Evolutionary conservation across 2,113 vertebrate species (phyloP).

Genomic region (Tragelaphus imberbis): DNA sequence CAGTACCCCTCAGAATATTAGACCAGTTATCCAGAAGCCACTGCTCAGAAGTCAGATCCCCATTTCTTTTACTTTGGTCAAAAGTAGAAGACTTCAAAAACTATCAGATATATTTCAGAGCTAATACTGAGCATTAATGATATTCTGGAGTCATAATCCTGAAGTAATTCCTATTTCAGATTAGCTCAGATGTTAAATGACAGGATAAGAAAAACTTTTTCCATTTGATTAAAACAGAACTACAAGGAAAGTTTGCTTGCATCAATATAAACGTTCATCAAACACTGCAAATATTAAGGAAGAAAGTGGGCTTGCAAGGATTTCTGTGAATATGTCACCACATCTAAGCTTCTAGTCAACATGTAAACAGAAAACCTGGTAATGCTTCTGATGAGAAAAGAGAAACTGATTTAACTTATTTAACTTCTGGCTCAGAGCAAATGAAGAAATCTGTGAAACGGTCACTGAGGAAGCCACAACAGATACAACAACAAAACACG

Average conservation of each 20-base stretch:
- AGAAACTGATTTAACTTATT: conserved; percentile 77
- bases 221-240: conserved; percentile 88
- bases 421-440: conserved; percentile 86
- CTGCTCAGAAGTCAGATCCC: conserved; percentile 89
- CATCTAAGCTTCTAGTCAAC: conserved; percentile 86
- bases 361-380: conserved; percentile 81
- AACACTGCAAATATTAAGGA: conserved; percentile 83
- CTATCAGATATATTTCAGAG: conserved; percentile 88
- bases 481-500: conserved; percentile 81
- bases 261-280: conserved; percentile 88
- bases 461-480: conserved; percentile 84
- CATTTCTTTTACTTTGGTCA: conserved; percentile 87
- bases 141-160: conserved; percentile 91
- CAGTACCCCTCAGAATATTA: conserved; percentile 92
- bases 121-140: conserved; percentile 90
- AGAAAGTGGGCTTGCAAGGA: conserved; percentile 86
- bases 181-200: conserved; percentile 91
- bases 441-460: conserved; percentile 91
- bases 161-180: conserved; percentile 90
- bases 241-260: conserved; percentile 89
- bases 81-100: conserved; percentile 90
- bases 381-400: conserved; percentile 86
- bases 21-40: conserved; percentile 91
- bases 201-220: conserved; percentile 89
- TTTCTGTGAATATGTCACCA: conserved; percentile 90